Conservation (phyloP, 1,140 invertebrate genomes). For the Aphelenchoides avenae region DNA sequence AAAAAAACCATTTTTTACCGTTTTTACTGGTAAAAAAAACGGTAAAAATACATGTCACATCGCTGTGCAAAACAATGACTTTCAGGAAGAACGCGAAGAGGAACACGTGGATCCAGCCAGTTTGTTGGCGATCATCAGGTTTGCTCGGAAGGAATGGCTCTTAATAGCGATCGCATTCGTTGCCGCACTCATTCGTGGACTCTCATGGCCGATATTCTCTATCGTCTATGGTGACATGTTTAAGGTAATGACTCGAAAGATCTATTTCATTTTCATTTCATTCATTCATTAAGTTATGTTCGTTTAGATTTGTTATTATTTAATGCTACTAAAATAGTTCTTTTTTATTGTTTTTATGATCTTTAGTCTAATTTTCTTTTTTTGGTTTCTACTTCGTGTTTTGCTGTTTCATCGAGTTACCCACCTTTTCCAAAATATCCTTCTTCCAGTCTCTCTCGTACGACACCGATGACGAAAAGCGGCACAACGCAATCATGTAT, state of each 20-base stretch:
- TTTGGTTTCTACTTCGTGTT: too few species aligned
- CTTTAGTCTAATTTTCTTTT: too few species aligned
- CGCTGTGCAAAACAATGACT: too few species aligned
- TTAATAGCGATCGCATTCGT: constrained; percentile 17
- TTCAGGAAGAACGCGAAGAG: constrained; percentile 22
- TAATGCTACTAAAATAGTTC: too few species aligned
- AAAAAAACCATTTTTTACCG: too few species aligned
- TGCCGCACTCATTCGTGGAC: constrained; percentile 17
- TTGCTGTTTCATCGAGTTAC: too few species aligned
- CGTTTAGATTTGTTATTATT: too few species aligned
- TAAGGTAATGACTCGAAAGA: constrained; percentile 17
- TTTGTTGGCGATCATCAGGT: constrained; percentile 20
- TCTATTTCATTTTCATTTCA: too few species aligned
- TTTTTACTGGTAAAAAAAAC: too few species aligned
- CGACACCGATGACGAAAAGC: constrained; percentile 8
- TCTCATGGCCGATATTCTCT: constrained; percentile 35
- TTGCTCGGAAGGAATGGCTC: constrained; percentile 30
- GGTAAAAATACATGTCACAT: too few species aligned
- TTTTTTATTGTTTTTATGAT: too few species aligned
- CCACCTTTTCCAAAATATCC: too few species aligned
- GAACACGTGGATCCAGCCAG: constrained; percentile 13
- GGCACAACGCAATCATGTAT: constrained; percentile 21
- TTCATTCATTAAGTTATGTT: constrained; percentile 6
- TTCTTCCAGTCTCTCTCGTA: constrained; percentile 19
- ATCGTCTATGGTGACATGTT: constrained; percentile 33